Base-by-base conservation (phyloP, 2,113 vertebrate genomes). In the Tautogolabrus adspersus region DNA sequence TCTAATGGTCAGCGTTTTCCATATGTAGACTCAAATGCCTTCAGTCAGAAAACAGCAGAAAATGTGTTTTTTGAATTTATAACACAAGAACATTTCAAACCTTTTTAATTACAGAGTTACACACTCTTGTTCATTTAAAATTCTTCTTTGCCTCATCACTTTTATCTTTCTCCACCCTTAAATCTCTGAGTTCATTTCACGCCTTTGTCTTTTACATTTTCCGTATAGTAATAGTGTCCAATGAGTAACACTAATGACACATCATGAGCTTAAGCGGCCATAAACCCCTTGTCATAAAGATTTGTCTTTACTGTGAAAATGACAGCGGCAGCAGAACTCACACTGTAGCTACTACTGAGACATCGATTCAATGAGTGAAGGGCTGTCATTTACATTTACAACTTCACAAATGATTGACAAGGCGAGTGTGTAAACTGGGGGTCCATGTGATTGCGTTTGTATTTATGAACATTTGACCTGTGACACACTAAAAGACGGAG, bases 361-460 rank as follows among this genome's bases (percentile, higher is more conserved):
- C 44, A 55, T 16, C 4, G 52, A 58, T 40, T 58, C 49, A 78
- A 72, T 49, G 46, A 71, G 47, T 73, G 37, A 76, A 72, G 47
- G 4, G 19, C 42, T 62, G 42, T 47, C 61, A 83, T 79, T 88
- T 54, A 57, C 56, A 49, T 86, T 89, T 89, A 84, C 67, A 74
- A 60, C 75, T 75, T 82, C 0, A 51, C 62, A 59, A 87, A 90
- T 92, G 71, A 90, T 90, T 92, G 79, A 91, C 82, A 62, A 37
- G 18, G 26, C 8, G 19, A 77, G 66, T 68, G 68, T 77, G 66
- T 86, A 66, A 79, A 68, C 69, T 10, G 10, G 66, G 62, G 65
- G 61, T 82, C 52, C 67, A 83, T 71, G 51, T 69, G 70, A 86
- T 88, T 87, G 23, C 34, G 8, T 82, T 61, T 86, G 52, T 88